These are phyloP conservation scores for Formica selysi DNA, from an alignment of 1,140 invertebrate genomes.

Conservation along the genomic window DNA sequence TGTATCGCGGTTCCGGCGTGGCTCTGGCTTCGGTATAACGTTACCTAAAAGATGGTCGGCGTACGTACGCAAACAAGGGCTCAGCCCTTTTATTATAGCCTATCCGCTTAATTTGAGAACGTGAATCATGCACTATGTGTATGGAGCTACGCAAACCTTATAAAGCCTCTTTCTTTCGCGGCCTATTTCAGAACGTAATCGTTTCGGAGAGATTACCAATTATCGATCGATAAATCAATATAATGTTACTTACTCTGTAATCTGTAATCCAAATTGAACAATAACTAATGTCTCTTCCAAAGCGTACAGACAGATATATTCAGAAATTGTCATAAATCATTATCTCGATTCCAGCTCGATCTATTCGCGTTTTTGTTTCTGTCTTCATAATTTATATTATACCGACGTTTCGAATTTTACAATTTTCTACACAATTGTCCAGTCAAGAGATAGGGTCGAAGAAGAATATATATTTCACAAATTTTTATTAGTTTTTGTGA, in stretches of 20 bases:
- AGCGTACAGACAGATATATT: neutral
- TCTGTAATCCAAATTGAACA: neutral
- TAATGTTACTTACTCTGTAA: neutral
- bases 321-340: neutral
- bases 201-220: neutral
- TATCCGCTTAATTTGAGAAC: slow-evolving; percentile 37
- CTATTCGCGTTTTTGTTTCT: neutral
- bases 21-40: slow-evolving; percentile 80
- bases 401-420: neutral
- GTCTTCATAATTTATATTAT: neutral
- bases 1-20: slow-evolving; percentile 76
- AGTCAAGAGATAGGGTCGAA: neutral
- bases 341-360: neutral
- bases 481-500: neutral
- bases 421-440: neutral
- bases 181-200: neutral
- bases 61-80: slow-evolving; percentile 69
- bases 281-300: slow-evolving; percentile 14
- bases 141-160: neutral
- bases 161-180: slow-evolving; percentile 4
- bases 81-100: slow-evolving; percentile 9
- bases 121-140: slow-evolving; percentile 15
- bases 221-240: neutral
- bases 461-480: neutral
- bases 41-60: slow-evolving; percentile 80